Evolutionary conservation across 2,888 invertebrate species (phyloP), one percentile per base, ranked within the genome.

Genomic region (Dichetophora obliterata): DNA sequence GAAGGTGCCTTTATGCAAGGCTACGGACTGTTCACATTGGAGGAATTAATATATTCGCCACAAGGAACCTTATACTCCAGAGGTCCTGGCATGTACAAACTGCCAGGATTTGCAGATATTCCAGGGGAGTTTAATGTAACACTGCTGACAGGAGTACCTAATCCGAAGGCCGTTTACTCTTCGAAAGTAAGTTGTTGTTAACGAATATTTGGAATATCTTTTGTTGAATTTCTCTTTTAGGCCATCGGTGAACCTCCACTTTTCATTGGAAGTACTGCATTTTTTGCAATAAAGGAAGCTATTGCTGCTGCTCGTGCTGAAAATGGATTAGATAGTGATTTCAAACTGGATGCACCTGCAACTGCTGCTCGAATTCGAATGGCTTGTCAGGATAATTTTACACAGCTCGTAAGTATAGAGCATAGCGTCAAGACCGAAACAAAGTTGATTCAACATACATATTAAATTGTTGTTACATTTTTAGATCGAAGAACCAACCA

Each of bases 1-100:
- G 98, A 98, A 90, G 98, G 98, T 3, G 98, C 92, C 0, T 98
- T 98, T 84, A 92, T 96, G 86, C 98, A 98, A 91, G 98, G 98
- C 0, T 96, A 97, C 84, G 98, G 98, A 1, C 88, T 98, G 75
- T 97, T 95, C 84, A 95, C 96, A 0, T 90, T 98, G 85, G 98
- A 98, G 89, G 97, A 98, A 87, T 90, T 96, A 82, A 92, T 96
- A 77, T 95, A 95, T 86, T 95, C 97, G 0, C 95, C 97, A 0
- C 92, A 92, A 61, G 98, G 98, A 9, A 92, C 92, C 6, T 88
- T 96, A 52, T 94, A 92, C 83, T 96, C 97, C 0, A 91, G 95
- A 85, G 98, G 98, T 3, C 98, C 98, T 4, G 97, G 98, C 37
- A 94, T 94, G 77, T 98, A 98, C 86, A 98, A 98, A 90, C 92